Evolutionary conservation across 2,797 vertebrate species (phyloP).

Genomic region (Catharus ustulatus): DNA sequence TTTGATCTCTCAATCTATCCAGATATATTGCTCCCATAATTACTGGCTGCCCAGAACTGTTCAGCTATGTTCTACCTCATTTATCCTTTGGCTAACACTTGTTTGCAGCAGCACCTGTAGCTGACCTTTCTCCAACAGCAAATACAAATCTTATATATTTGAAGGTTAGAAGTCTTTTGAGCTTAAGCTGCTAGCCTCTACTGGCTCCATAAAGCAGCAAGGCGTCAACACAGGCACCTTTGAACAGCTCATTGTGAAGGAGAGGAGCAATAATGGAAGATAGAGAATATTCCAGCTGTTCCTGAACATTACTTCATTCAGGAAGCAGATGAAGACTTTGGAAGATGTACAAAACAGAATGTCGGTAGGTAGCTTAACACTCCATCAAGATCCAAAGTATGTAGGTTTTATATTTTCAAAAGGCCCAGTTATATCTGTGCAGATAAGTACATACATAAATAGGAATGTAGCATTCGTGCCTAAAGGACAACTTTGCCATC

Average conservation of each 20-base stretch:
- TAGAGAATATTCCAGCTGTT: not conserved
- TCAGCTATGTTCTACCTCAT: not conserved
- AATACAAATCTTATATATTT: not conserved
- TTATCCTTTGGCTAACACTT: not conserved
- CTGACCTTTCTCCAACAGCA: not conserved
- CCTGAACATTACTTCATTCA: not conserved
- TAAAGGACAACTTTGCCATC: not conserved
- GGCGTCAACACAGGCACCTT: not conserved
- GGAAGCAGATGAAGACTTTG: not conserved
- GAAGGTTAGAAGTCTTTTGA: not conserved
- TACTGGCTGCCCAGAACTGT: not conserved
- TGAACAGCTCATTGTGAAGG: not conserved
- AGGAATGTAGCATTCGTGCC: not conserved
- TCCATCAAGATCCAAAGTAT: not conserved
- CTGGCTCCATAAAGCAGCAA: not conserved
- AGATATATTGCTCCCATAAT: not conserved
- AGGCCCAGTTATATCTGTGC: not conserved
- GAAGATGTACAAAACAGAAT: not conserved
- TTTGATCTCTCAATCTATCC: not conserved
- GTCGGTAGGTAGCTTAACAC: not conserved
- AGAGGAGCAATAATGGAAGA: not conserved
- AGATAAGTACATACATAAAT: too few species aligned
- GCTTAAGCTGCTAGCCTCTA: not conserved
- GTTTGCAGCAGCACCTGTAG: not conserved
- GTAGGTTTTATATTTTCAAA: not conserved